Conservation (phyloP, 2,113 vertebrate species). For the Ramphastos sulfuratus region DNA sequence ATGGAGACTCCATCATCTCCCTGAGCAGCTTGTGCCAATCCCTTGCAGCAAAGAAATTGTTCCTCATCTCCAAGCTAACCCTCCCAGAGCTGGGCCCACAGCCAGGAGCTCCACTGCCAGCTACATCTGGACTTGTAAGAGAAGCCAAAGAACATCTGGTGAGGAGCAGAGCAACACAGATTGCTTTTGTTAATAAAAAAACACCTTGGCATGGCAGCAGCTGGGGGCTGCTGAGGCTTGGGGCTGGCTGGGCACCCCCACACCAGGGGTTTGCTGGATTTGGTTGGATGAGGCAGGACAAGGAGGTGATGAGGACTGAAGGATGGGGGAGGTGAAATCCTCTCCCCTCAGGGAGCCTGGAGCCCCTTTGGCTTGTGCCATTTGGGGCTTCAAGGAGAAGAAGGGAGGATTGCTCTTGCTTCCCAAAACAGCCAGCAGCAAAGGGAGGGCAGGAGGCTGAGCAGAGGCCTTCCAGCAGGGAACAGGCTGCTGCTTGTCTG, state of each 20-base stretch:
- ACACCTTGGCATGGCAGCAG: background rate
- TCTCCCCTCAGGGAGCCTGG: background rate
- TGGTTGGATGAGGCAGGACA: background rate
- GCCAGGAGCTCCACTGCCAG: background rate
- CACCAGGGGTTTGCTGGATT: background rate
- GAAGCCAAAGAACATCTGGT: background rate
- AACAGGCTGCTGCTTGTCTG: background rate
- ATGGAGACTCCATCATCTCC: too few relatives aligned
- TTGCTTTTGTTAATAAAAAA: background rate
- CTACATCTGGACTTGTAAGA: background rate
- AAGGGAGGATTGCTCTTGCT: background rate
- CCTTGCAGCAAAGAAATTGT: too few relatives aligned
- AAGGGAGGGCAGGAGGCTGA: background rate
- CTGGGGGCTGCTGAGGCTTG: background rate
- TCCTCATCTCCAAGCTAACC: too few relatives aligned
- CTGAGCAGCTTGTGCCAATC: too few relatives aligned
- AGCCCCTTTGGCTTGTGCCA: rapidly evolving
- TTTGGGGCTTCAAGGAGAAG: background rate
- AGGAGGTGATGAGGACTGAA: background rate
- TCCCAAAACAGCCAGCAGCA: background rate
- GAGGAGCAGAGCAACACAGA: background rate
- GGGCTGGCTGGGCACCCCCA: background rate
- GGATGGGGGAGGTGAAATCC: background rate
- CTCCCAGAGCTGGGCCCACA: background rate
- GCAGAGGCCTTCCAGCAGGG: background rate